Conservation (phyloP, 2,113 vertebrate genomes). For the Syngnathus floridae region DNA sequence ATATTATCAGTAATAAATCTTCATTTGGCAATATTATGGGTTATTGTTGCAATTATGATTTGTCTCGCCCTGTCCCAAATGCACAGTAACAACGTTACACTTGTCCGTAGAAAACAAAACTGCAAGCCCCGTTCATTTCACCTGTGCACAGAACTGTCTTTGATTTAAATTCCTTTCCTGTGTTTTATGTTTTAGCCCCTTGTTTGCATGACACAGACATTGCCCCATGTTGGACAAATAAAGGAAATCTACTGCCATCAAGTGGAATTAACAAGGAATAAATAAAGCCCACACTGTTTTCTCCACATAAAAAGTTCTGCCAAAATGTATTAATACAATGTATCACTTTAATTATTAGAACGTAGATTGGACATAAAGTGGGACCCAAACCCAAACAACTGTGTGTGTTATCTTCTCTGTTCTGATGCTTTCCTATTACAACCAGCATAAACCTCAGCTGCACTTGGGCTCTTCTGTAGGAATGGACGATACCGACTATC, state of each 20-base stretch:
- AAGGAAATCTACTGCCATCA: constrained; percentile 63
- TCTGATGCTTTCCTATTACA: neutral
- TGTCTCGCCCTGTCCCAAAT: neutral
- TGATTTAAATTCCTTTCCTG: neutral
- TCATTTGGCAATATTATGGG: neutral
- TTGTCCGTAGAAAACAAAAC: neutral
- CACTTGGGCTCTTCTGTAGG: neutral
- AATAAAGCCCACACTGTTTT: neutral
- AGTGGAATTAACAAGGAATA: constrained; percentile 27
- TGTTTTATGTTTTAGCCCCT: neutral
- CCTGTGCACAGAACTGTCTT: neutral
- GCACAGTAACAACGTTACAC: neutral
- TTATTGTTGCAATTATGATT: neutral
- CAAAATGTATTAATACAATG: neutral
- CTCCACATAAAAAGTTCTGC: neutral
- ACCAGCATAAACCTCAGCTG: neutral
- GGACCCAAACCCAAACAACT: neutral
- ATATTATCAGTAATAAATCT: constrained; percentile 10
- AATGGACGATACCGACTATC: neutral
- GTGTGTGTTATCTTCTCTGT: neutral
- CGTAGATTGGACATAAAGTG: neutral
- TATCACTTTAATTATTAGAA: neutral
- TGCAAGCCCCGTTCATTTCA: constrained; percentile 7
- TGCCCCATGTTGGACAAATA: neutral
- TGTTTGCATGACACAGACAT: neutral